Base-by-base conservation (phyloP, 2,888 invertebrate species). In the Phaedon cochleariae region DNA sequence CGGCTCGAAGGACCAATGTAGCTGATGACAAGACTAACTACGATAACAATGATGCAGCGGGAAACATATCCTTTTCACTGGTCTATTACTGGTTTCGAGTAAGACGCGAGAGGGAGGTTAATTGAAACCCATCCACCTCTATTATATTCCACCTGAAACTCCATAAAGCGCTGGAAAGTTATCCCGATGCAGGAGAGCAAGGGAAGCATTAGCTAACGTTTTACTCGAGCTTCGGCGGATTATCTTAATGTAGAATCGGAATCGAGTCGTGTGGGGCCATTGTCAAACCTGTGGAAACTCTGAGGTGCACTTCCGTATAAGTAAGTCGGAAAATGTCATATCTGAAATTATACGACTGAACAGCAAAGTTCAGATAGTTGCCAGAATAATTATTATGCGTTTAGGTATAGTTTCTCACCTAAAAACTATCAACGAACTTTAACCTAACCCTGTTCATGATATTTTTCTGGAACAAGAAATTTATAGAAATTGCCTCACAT, bases 101-200 rank as follows among this genome's bases (percentile, higher is more conserved):
- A 71, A 69, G 74, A 71, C 15, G 41, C 7, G 15, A 74, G 73
- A 71, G 74, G 70, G 77, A 81, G 80, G 81, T 81, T 82, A 82
- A 82, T 82, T 82, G 81, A 82, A 82, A 81, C 76, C 80, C 78
- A 80, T 81, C 80, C 78, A 80, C 81, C 81, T 80, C 80, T 76
- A 81, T 81, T 82, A 76, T 76, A 79, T 77, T 79, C 77, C 80
- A 82, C 82, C 82, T 81, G 81, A 80, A 68, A 74, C 71, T 75
- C 73, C 70, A 73, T 75, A 76, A 77, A 79, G 78, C 78, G 74
- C 73, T 73, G 74, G 76, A 76, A 79, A 80, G 76, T 79, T 77
- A 78, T 78, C 76, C 76, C 67, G 71, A 41, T 41, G 7, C 74
- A 72, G 70, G 73, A 74, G 75, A 70, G 69, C 67, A 66, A 69